A percentile compares a stretch with the other conserved stretches of the same genome.
Conservation (phyloP, 1,140 invertebrate species). For the Lucilia sericata region DNA sequence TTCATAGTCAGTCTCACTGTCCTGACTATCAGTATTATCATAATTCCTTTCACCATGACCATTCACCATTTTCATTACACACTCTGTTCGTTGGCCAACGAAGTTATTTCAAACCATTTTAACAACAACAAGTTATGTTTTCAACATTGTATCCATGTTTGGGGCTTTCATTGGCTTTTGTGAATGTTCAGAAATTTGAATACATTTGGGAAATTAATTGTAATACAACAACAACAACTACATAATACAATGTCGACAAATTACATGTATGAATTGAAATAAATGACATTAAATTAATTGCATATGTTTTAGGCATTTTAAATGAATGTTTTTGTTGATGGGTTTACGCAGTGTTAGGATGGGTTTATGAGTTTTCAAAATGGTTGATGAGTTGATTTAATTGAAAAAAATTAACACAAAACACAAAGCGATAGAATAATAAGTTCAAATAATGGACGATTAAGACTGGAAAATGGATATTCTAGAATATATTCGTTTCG, state of each 20-base stretch:
- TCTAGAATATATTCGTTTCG: too few species aligned
- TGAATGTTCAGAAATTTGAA: neutral
- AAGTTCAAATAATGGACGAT: too few species aligned
- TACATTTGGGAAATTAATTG: constrained; percentile 29
- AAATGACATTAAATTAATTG: constrained; percentile 29
- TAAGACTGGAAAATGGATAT: too few species aligned
- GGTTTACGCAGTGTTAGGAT: too few species aligned
- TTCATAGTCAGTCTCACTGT: neutral
- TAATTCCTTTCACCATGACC: neutral
- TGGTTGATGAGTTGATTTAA: too few species aligned
- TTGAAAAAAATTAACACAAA: too few species aligned
- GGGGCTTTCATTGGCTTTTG: neutral
- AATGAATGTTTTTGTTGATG: neutral
- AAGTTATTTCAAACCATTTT: neutral
- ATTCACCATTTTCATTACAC: neutral
- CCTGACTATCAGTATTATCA: neutral
- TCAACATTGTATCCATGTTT: neutral
- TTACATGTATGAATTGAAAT: constrained; percentile 27
- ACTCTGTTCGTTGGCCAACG: neutral
- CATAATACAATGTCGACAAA: neutral
- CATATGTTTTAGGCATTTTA: constrained; percentile 11
- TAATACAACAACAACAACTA: neutral
- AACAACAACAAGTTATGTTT: neutral
- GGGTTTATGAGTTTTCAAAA: too few species aligned
- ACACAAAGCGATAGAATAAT: too few species aligned